Conservation (phyloP, 2,888 invertebrate genomes). For the Dolichopus griseipennis region DNA sequence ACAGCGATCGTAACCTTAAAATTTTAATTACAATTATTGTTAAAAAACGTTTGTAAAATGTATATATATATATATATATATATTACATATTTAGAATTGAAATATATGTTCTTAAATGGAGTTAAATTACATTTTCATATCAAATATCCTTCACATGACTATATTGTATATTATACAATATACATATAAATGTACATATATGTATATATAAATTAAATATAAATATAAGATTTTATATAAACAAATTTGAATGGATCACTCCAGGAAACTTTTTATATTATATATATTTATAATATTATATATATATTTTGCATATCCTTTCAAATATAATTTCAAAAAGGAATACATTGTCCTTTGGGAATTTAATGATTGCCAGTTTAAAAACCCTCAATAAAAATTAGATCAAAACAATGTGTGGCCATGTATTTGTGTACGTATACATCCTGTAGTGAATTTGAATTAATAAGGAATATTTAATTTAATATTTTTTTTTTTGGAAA, state of each 20-base stretch:
- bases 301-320: background rate
- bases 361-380: no score
- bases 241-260: background rate
- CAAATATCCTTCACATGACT: background rate
- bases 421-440: no score
- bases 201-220: background rate
- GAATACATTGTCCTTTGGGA: no score
- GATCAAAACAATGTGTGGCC: no score
- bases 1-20: background rate
- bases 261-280: background rate
- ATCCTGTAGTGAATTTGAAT: no score
- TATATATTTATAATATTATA: no score
- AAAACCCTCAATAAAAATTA: no score
- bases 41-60: background rate
- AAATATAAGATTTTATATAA: background rate
- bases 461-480: no score
- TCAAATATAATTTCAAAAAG: background rate
- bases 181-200: background rate
- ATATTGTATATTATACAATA: no score
- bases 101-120: background rate
- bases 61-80: no score
- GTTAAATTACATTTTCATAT: background rate
- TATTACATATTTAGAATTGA: no score
- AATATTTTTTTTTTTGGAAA: no score
- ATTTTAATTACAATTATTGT: constrained; percentile 4